Conservation (phyloP, 2,888 invertebrate species). For the Pemphredon lugubris region DNA sequence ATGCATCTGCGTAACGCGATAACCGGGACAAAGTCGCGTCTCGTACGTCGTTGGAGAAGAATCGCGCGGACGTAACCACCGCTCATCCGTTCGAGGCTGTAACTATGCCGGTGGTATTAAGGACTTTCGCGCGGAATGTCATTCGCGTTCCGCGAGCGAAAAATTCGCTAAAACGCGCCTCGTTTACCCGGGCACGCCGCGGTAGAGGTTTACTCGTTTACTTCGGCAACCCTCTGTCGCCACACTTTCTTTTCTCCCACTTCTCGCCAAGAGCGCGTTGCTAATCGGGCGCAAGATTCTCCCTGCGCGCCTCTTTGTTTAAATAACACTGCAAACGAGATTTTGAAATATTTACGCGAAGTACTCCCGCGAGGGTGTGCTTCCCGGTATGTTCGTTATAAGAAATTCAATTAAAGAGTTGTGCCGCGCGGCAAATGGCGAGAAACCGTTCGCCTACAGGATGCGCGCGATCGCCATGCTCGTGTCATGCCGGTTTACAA, state of each 20-base stretch:
- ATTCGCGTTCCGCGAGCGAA: slow-evolving; percentile 24
- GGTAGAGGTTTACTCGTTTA: slow-evolving; percentile 31
- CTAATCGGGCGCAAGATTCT: slow-evolving; percentile 40
- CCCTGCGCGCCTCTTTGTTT: slow-evolving; percentile 18
- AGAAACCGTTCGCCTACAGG: no score
- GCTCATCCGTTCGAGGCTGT: neutral
- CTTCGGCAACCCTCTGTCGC: no score
- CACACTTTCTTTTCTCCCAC: neutral
- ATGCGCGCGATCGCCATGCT: no score
- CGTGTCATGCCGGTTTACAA: no score
- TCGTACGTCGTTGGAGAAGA: slow-evolving; percentile 7
- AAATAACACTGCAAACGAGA: neutral
- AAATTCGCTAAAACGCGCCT: slow-evolving; percentile 22
- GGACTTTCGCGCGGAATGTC: slow-evolving; percentile 8
- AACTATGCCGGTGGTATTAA: neutral
- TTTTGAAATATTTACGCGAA: neutral
- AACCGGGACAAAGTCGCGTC: slow-evolving; percentile 15
- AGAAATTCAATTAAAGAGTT: no score
- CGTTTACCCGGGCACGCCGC: slow-evolving; percentile 17
- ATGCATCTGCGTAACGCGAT: neutral
- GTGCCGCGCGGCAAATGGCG: no score
- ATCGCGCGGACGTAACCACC: neutral
- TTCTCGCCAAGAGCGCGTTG: slow-evolving; percentile 5
- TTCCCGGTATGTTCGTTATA: no score
- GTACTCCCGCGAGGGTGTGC: neutral